Evolutionary conservation across 2,888 invertebrate genomes (phyloP).

Genomic region (Axea sp.): DNA sequence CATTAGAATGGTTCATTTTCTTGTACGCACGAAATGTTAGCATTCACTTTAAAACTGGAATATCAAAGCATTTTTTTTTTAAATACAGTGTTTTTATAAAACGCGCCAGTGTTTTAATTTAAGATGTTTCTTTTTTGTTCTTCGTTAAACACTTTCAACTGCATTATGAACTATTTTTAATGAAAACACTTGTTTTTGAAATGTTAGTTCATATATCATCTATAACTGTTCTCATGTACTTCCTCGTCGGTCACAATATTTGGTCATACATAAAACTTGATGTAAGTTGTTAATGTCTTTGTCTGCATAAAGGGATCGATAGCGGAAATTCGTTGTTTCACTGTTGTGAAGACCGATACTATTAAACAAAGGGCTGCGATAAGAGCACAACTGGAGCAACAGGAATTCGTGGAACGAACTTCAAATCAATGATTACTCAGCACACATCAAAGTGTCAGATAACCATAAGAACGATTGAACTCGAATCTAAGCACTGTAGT

Average conservation of each 20-base stretch:
- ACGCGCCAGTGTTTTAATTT: neutral
- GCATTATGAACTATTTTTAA: slow-evolving; percentile 5
- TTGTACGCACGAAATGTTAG: too few relatives aligned
- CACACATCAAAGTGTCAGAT: slow-evolving; percentile 42
- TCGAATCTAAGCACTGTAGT: neutral
- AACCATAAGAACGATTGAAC: slow-evolving; percentile 32
- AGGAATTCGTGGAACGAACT: slow-evolving; percentile 44
- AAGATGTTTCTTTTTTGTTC: slow-evolving; percentile 4
- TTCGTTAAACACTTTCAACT: slow-evolving; percentile 5
- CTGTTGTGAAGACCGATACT: slow-evolving; percentile 38
- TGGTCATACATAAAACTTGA: slow-evolving; percentile 32
- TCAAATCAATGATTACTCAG: slow-evolving; percentile 52
- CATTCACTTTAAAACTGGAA: too few relatives aligned
- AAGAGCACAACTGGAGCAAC: slow-evolving; percentile 47
- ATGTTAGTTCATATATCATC: slow-evolving; percentile 11
- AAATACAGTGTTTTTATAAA: slow-evolving; percentile 6
- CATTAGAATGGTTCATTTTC: too few relatives aligned
- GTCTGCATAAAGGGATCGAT: slow-evolving; percentile 34
- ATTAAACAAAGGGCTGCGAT: slow-evolving; percentile 52
- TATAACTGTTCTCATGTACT: slow-evolving; percentile 1
- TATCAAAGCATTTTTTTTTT: too few relatives aligned
- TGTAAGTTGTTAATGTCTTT: slow-evolving; percentile 42
- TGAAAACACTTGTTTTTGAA: slow-evolving; percentile 7
- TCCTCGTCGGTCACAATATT: slow-evolving; percentile 31
- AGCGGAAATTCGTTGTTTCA: slow-evolving; percentile 38